phyloP scores from a whole-genome alignment of 2,113 vertebrate genomes.

The Perca fluviatilis region DNA sequence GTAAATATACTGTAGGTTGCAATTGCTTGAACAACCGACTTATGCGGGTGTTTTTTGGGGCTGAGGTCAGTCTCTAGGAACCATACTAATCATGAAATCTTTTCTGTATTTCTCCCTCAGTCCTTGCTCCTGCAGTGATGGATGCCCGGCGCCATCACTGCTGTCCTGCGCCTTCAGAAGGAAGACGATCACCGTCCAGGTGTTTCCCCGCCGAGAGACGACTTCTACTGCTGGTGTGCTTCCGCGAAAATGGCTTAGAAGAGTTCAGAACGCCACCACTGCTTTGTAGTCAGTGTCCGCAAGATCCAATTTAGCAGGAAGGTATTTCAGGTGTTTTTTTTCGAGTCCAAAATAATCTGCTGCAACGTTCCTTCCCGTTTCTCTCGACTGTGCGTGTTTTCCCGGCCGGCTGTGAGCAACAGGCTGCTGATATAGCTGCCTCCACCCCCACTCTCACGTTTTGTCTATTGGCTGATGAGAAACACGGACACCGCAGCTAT shows the following conservation, averaged over 20 bases:
- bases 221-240: constrained; percentile 12
- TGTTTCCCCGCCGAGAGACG: constrained; percentile 14
- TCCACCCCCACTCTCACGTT: background rate
- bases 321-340: constrained; percentile 33
- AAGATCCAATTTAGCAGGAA: constrained; percentile 24
- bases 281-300: constrained; percentile 6
- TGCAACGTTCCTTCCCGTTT: constrained; percentile 4
- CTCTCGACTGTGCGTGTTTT: background rate
- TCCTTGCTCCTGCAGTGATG: constrained; percentile 60
- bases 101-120: constrained; percentile 6
- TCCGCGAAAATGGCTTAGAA: constrained; percentile 6
- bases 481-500: constrained; percentile 38
- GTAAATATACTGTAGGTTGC: no score
- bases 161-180: constrained; percentile 28
- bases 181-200: constrained; percentile 28
- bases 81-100: background rate
- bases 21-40: no score
- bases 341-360: constrained; percentile 15
- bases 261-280: background rate
- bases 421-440: background rate
- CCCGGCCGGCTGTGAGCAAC: constrained; percentile 24
- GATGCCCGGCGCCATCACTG: constrained; percentile 16
- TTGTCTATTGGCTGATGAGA: background rate
- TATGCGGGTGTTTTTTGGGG: no score
- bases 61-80: background rate